A percentile compares a stretch with the other conserved stretches of the same genome.
phyloP scores from a whole-genome alignment of 2,888 invertebrate species.

The Adela reaumurella region DNA sequence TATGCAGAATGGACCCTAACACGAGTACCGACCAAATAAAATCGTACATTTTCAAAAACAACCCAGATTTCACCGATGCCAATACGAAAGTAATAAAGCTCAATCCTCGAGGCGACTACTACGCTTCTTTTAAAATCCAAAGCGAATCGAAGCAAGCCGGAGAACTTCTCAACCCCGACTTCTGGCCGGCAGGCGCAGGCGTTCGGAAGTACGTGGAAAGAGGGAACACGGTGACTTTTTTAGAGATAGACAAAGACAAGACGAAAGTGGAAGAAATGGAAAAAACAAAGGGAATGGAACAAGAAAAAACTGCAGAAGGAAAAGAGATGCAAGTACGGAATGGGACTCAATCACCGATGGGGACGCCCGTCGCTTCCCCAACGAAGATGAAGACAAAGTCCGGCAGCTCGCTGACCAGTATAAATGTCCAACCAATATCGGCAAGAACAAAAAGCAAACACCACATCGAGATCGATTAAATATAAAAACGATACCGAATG shows the following conservation, averaged over 20 bases:
- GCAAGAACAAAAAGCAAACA: no score
- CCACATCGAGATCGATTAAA: no score
- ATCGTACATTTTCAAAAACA: neutral
- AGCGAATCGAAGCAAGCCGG: neutral
- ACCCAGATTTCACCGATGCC: neutral
- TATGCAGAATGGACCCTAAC: neutral
- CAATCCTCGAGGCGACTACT: neutral
- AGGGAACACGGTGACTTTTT: neutral
- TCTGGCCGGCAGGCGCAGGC: neutral
- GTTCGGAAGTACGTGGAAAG: neutral
- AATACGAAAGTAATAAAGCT: neutral
- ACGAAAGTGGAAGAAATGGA: neutral
- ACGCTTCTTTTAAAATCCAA: neutral
- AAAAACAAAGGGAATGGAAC: no score
- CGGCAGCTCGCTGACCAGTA: no score
- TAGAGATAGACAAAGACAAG: neutral
- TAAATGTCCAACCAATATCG: no score
- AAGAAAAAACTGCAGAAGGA: no score
- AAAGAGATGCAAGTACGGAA: no score
- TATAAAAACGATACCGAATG: no score
- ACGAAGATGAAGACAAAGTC: no score
- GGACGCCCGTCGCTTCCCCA: no score
- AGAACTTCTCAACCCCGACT: neutral
- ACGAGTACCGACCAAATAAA: neutral
- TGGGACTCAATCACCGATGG: no score